Percentiles rank a stretch among this genome's conserved stretches.
phyloP scores from a whole-genome alignment of 1,140 invertebrate species.

The Pantala flavescens region DNA sequence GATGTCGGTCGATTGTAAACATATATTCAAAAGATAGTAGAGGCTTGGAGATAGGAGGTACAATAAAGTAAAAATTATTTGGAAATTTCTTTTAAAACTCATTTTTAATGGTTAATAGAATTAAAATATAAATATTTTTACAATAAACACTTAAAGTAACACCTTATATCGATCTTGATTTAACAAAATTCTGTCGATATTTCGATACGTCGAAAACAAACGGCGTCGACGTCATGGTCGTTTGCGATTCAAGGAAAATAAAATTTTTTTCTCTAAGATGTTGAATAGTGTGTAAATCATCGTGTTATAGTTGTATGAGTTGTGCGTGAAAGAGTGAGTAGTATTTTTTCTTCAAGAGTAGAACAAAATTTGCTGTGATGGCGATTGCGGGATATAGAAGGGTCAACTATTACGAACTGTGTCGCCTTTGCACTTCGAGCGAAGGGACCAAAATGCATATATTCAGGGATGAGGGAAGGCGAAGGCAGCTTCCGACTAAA shows the following conservation, averaged over 20 bases:
- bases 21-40: not conserved
- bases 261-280: conserved; percentile 8
- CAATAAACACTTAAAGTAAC: not conserved
- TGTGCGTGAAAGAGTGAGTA: not conserved
- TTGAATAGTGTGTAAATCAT: conserved; percentile 7
- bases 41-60: not conserved
- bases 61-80: not conserved
- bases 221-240: conserved; percentile 5
- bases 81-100: not conserved
- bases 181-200: not conserved
- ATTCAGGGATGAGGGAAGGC: conserved; percentile 51
- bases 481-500: conserved; percentile 49
- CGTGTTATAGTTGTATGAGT: not conserved
- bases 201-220: not conserved
- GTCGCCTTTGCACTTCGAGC: conserved; percentile 53
- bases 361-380: not conserved
- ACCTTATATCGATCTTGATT: conserved; percentile 3
- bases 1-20: not conserved
- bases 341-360: not conserved
- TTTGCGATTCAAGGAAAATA: conserved; percentile 10
- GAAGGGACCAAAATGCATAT: conserved; percentile 53
- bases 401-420: conserved; percentile 59
- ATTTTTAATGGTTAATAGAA: not conserved
- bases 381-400: conserved; percentile 51
- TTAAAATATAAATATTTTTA: no score